Conservation (phyloP, 2,888 invertebrate species). For the Macrophya alboannulata region DNA sequence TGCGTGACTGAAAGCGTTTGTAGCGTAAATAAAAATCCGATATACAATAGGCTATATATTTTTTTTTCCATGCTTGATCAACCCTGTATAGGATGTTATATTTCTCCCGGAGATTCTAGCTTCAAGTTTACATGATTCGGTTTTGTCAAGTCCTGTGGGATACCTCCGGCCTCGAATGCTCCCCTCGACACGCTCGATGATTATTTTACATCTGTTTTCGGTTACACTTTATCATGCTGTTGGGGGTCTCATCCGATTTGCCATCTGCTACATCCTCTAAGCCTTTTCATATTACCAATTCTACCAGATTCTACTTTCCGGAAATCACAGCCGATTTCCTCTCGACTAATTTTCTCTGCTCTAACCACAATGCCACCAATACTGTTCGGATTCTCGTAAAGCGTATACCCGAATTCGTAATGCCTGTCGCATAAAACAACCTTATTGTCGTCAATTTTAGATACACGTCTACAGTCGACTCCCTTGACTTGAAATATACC, state of each 20-base stretch:
- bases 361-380: neutral
- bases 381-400: neutral
- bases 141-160: slow-evolving; percentile 19
- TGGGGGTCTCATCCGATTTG: slow-evolving; percentile 12
- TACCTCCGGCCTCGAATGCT: neutral
- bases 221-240: neutral
- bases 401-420: neutral
- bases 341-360: neutral
- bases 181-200: slow-evolving; percentile 16
- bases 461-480: neutral
- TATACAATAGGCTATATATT: neutral
- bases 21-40: neutral
- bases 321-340: neutral
- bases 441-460: neutral
- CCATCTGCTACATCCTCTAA: slow-evolving; percentile 1
- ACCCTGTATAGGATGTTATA: no score
- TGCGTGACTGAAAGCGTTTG: neutral
- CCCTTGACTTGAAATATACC: neutral
- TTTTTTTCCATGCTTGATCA: neutral
- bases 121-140: slow-evolving; percentile 3
- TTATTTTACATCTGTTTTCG: slow-evolving; percentile 29
- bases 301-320: neutral
- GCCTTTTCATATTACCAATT: slow-evolving; percentile 26
- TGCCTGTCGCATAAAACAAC: neutral
- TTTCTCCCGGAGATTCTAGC: no score